phyloP scores from a whole-genome alignment of 2,888 invertebrate genomes.

The Scaptomyza reducta region DNA sequence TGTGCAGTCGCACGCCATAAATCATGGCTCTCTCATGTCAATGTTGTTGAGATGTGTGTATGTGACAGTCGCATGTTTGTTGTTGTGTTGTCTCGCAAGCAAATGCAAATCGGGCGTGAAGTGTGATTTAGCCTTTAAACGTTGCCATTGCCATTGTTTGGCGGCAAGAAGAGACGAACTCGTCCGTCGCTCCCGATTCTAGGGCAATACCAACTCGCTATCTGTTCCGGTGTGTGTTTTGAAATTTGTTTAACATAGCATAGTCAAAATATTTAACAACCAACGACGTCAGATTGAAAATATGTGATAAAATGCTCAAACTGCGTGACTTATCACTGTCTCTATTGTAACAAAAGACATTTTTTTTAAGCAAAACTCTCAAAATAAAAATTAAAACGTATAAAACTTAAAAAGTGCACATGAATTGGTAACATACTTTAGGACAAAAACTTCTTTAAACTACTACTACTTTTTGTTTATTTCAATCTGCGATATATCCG shows the following conservation, averaged over 20 bases:
- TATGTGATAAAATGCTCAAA: slow-evolving; percentile 15
- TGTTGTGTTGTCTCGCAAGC: slow-evolving; percentile 49
- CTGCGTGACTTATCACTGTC: slow-evolving; percentile 40
- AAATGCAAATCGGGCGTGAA: slow-evolving; percentile 75
- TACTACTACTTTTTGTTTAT: too few species aligned
- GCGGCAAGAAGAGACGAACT: slow-evolving; percentile 34
- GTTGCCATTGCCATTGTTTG: slow-evolving; percentile 33
- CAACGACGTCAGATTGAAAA: slow-evolving; percentile 34
- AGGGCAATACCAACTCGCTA: slow-evolving; percentile 38
- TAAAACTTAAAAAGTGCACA: too few species aligned
- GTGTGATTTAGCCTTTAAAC: slow-evolving; percentile 69
- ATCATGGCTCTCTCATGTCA: slow-evolving; percentile 35
- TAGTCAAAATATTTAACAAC: slow-evolving; percentile 72
- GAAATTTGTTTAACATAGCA: slow-evolving; percentile 37
- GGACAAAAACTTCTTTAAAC: too few species aligned
- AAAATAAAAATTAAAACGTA: too few species aligned
- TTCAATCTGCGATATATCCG: too few species aligned
- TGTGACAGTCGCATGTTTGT: slow-evolving; percentile 7
- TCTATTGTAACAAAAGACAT: background rate
- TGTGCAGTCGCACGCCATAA: slow-evolving; percentile 44
- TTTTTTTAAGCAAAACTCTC: background rate
- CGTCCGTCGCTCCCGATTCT: slow-evolving; percentile 56
- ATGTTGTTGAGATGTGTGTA: background rate
- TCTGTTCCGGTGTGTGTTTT: slow-evolving; percentile 55
- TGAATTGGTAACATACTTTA: too few species aligned